Percentiles rank a stretch among this genome's conserved stretches.
These are phyloP conservation scores for Eilema caniola DNA, from an alignment of 2,888 invertebrate genomes.

Conservation along the genomic window DNA sequence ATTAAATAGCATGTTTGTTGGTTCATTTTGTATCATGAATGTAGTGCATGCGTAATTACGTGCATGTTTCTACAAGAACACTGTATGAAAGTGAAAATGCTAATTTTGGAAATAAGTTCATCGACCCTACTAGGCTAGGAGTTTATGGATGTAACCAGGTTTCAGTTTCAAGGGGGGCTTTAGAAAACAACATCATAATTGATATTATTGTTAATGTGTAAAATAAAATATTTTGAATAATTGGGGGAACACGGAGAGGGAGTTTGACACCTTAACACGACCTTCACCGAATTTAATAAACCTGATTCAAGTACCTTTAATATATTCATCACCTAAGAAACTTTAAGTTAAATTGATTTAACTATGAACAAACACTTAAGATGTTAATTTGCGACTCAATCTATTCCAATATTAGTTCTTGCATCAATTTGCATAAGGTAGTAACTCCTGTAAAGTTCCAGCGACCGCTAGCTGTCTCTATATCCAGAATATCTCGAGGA, in stretches of 20 bases:
- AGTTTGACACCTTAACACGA: too few species aligned
- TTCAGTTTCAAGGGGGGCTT: too few species aligned
- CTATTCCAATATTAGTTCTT: slow-evolving; percentile 28
- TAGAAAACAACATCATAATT: too few species aligned
- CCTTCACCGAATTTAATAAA: too few species aligned
- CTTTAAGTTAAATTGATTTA: background rate
- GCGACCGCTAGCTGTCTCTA: slow-evolving; percentile 39
- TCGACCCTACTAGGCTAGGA: too few species aligned
- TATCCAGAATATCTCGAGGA: slow-evolving; percentile 24
- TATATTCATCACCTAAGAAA: background rate
- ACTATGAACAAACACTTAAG: background rate
- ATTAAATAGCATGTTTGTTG: slow-evolving; percentile 40
- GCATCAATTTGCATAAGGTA: slow-evolving; percentile 36
- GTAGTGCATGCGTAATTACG: too few species aligned
- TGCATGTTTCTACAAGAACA: background rate
- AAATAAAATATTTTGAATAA: too few species aligned
- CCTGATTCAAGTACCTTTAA: background rate
- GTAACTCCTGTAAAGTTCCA: slow-evolving; percentile 39
- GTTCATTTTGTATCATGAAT: slow-evolving; percentile 3
- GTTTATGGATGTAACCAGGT: too few species aligned
- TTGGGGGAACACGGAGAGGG: too few species aligned
- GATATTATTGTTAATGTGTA: too few species aligned
- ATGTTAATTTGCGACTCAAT: slow-evolving; percentile 16
- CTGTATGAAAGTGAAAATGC: too few species aligned
- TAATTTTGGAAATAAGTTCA: too few species aligned